phyloP scores from a whole-genome alignment of 2,113 vertebrate species.

The Scolopax mira region DNA sequence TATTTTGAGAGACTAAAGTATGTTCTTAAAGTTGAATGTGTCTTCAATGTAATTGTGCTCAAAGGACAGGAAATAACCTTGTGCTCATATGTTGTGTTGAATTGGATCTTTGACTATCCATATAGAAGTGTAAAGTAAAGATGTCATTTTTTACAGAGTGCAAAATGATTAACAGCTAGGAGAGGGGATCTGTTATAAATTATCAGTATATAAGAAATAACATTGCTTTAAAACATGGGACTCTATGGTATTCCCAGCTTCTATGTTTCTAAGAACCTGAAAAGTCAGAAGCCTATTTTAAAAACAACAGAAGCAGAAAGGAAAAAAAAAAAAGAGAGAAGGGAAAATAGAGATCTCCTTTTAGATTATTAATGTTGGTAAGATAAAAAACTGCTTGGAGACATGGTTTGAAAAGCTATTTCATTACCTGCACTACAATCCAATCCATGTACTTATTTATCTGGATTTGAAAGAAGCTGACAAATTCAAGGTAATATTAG shows the following conservation, averaged over 20 bases:
- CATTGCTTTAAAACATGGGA: not conserved
- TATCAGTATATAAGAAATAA: not conserved
- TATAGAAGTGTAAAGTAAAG: not conserved
- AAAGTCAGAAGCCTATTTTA: not conserved
- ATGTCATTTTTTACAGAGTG: not conserved
- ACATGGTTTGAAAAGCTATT: not conserved
- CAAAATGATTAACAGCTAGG: not conserved
- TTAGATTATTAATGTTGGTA: not conserved
- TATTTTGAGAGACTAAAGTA: not conserved
- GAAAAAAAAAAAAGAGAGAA: not conserved
- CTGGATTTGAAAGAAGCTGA: slow-evolving; percentile 10
- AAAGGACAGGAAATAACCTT: not conserved
- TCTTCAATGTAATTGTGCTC: not conserved
- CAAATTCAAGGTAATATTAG: not conserved
- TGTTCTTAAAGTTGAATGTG: not conserved
- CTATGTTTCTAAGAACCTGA: not conserved
- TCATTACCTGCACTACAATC: not conserved
- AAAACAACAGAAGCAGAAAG: not conserved
- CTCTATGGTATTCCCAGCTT: not conserved
- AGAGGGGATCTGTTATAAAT: not conserved
- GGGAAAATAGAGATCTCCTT: not conserved
- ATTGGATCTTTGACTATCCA: not conserved
- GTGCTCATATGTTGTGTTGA: not conserved
- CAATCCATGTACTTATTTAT: not conserved
- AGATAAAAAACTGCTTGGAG: not conserved